phyloP scores from a whole-genome alignment of 2,888 invertebrate species.

The Drosophila subsilvestris region DNA sequence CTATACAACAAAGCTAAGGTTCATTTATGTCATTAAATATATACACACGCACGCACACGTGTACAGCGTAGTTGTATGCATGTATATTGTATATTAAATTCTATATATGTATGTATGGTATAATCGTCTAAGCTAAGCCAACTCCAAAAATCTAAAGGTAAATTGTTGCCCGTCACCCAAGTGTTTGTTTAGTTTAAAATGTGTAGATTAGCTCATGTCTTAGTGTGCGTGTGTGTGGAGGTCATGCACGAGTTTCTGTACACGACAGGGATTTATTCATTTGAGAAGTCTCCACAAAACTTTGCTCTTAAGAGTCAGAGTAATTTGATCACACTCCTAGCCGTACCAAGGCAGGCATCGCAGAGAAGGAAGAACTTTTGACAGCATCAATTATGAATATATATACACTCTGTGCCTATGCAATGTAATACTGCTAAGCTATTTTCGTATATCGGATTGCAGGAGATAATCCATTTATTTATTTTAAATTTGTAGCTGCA shows the following conservation, averaged over 20 bases:
- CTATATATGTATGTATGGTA: no score
- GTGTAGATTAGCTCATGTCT: slow-evolving; percentile 24
- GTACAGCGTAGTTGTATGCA: slow-evolving; percentile 28
- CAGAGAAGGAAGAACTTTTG: no score
- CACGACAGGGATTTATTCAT: not conserved
- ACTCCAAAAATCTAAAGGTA: slow-evolving; percentile 42
- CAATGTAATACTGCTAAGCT: no score
- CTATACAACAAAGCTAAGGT: slow-evolving; percentile 51
- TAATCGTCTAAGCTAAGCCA: slow-evolving; percentile 52
- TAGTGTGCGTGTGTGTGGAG: slow-evolving; percentile 1
- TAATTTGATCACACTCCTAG: not conserved
- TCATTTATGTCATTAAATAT: slow-evolving; percentile 12
- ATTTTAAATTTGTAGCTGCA: no score
- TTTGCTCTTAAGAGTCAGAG: not conserved
- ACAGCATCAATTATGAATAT: no score
- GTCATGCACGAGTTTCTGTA: no score
- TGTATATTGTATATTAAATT: slow-evolving; percentile 37
- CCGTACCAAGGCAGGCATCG: not conserved
- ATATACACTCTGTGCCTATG: no score
- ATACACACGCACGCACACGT: slow-evolving; percentile 5
- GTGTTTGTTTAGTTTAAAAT: slow-evolving; percentile 41
- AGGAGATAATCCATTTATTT: no score
- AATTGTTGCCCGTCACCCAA: slow-evolving; percentile 24
- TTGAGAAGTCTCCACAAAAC: not conserved
- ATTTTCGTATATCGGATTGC: no score